Evolutionary conservation across 1,140 invertebrate genomes (phyloP), one percentile per base, ranked within the genome.

Genomic region (Monochamus saltuarius): DNA sequence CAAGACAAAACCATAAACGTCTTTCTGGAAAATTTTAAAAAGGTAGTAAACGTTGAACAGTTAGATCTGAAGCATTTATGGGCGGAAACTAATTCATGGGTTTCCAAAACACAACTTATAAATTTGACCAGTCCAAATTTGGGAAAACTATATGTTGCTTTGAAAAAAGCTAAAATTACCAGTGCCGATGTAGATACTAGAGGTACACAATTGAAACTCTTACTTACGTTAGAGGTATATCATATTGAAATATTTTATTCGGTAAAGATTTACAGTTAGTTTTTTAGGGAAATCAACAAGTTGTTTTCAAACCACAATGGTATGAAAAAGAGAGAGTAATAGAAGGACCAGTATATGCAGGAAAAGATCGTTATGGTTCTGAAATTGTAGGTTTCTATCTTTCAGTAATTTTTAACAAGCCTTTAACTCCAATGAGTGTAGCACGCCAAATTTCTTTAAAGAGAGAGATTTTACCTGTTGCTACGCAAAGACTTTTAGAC

Each of bases 361-460:
- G 95, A 13, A 91, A 89, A 76, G 95, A 98, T 77, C 80, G 94
- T 9, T 92, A 96, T 72, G 91, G 91, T 77, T 92, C 91, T n/a
- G 95, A 98, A 83, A 88, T 97, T n/a, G 88, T 91, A 67, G 90
- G 90, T n/a, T 97, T 96, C 79, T 92, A 95, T 79, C 80, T 97
- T 59, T 89, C 88, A 46, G 85, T 88, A 52, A 77, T 95, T 16
- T 76, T 97, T 13, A 87, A 88, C 53, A 81, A 94, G 52, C 84
- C 87, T 66, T 84, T 89, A 78, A 88, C 88, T 29, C 91, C 94
- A 1, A 81, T 95, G 40, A 86, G 87, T 34, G 86, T 88, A 22
- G 90, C 91, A 45, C 80, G 94, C 67, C 86, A 81, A 72, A 79
- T 98, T 9, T 85, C 92, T 76, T 72, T 96, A 2, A 80, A 82